Evolutionary conservation across 1,140 invertebrate species (phyloP).

Genomic region (Lasaia peninsularis): DNA sequence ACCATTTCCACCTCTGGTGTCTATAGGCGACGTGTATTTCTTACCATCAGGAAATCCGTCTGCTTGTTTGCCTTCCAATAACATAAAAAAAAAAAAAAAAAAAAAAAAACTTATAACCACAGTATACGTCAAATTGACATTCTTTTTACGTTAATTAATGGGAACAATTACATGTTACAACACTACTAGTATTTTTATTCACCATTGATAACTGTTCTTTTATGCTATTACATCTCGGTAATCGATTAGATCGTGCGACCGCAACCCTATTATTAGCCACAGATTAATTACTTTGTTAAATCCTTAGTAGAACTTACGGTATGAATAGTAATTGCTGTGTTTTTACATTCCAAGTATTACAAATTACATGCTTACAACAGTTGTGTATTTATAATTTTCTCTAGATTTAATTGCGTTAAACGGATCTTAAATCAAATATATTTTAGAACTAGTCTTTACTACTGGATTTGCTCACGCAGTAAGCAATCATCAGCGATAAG

Average conservation of each 20-base stretch:
- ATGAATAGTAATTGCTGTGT: slow-evolving; percentile 61
- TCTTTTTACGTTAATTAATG: not conserved
- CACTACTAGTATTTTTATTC: not conserved
- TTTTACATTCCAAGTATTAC: slow-evolving; percentile 14
- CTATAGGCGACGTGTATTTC: no score
- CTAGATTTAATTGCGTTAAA: slow-evolving; percentile 60
- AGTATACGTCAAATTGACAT: no score
- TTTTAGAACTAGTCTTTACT: no score
- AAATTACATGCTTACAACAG: slow-evolving; percentile 11
- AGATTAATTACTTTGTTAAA: slow-evolving; percentile 62
- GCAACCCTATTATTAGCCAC: slow-evolving; percentile 36
- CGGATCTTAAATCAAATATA: slow-evolving; percentile 62
- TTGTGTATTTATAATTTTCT: slow-evolving; percentile 9
- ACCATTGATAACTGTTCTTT: slow-evolving; percentile 15
- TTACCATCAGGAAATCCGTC: no score
- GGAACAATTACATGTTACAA: slow-evolving; percentile 2
- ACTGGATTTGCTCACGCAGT: no score
- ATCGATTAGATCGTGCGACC: slow-evolving; percentile 38
- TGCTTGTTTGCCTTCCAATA: no score
- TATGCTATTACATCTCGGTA: slow-evolving; percentile 17
- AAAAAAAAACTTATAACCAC: no score
- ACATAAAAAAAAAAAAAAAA: no score
- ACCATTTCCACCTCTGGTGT: no score
- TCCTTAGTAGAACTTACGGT: slow-evolving; percentile 46
- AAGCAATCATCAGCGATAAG: no score